Evolutionary conservation across 2,113 vertebrate genomes (phyloP).

Genomic region (Lophotis ruficrista): DNA sequence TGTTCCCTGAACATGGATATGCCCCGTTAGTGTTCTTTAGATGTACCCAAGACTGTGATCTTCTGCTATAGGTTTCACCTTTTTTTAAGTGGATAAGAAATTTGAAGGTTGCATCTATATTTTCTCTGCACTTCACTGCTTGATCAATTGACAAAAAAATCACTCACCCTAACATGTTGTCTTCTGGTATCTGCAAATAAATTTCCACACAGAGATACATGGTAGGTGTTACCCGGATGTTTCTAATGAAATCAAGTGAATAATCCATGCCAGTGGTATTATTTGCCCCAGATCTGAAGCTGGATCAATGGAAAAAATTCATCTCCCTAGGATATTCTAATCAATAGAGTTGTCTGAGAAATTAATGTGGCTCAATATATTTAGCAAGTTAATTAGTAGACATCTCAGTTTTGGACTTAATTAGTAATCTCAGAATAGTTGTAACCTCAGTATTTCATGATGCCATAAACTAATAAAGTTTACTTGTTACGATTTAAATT

Average conservation of each 20-base stretch:
- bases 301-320: background rate
- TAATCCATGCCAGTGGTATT: background rate
- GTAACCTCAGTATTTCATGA: background rate
- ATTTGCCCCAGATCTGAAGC: background rate
- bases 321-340: background rate
- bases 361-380: background rate
- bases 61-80: background rate
- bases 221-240: background rate
- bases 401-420: background rate
- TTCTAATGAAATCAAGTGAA: background rate
- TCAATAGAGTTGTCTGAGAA: background rate
- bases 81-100: background rate
- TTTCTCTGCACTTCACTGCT: background rate
- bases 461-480: background rate
- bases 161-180: rapidly evolving
- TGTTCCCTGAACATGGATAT: background rate
- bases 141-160: background rate
- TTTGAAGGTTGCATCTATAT: background rate
- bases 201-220: background rate
- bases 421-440: background rate
- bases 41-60: rapidly evolving
- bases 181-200: background rate
- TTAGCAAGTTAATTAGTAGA: background rate
- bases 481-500: background rate
- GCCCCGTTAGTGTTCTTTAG: background rate